Base-by-base conservation (phyloP, 2,797 vertebrate genomes). In the Danio choprae region DNA sequence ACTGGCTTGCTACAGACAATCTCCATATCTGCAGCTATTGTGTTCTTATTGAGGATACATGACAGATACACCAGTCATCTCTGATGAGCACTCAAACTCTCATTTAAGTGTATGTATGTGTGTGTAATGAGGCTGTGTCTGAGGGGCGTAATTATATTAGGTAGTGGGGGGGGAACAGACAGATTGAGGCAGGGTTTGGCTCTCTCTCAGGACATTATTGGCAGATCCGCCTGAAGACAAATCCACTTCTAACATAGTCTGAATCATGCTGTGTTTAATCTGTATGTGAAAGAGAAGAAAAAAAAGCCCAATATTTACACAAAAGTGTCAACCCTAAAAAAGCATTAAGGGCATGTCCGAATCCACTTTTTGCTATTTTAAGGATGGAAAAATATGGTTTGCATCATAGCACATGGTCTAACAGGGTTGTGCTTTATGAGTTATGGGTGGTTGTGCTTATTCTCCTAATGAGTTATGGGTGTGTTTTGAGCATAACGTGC, bases 121-220 rank as follows among this genome's bases (percentile, higher is more conserved):
- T 56, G 62, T 18, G 67, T 51, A 46, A 53, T 81, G 41, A 58
- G 74, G 60, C 56, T 71, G 72, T 73, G 50, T 84, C 74, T 77
- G 53, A 67, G 68, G 68, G 73, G 76, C 12, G 16, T 84, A 81
- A 81, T 77, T 79, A 72, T 73, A 59, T 77, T 83, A 56, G 75
- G 36, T 74, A 51, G 40, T 12, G 36, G 81, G 44, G 36, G 65
- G 18, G 51, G 16, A 0, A 0, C 74, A 80, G 67, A 55, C 64
- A 71, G 55, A 78, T 48, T 41, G 62, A 62, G 48, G 70, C 55
- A 79, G 79, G 74, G 73, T 73, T 81, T 78, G 81, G 20, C 68
- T 50, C 50, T 83, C 80, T 81, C 85, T 51, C 53, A 75, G 79
- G 81, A 87, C 56, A 69, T 29, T n/a, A 82, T 15, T 70, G 44